Base-by-base conservation (phyloP, 1,140 invertebrate genomes). In the Cherax quadricarinatus region DNA sequence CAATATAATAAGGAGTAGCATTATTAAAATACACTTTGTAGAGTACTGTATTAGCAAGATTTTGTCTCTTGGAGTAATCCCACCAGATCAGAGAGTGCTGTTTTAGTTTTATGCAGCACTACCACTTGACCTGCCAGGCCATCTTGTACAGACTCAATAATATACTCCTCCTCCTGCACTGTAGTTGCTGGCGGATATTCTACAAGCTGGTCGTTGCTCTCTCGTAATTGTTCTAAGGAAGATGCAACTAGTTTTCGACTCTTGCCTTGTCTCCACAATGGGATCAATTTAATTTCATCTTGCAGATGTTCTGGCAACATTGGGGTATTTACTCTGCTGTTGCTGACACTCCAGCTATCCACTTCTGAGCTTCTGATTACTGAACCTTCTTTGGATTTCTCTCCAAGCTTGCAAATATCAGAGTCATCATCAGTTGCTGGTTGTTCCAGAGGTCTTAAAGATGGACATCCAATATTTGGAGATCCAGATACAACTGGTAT, bases 41-140 rank as follows among this genome's bases (percentile, higher is more conserved):
- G 30, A 41, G 2, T 41, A 41, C 30, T 16, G 41, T 24, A 60
- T 88, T 48, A 88, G 30, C 48, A 80, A 0, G 60, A 62, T 53
- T 91, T 53, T 48, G 88, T 86, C n/a, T 93, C 89, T 60, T 93
- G 93, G 14, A 93, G 86, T 24, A 87, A 86, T n/a, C 92, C 93
- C 6, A 93, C 88, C 9, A 93, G 86, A 79, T 93, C 93, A 70
- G 93, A 93, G 4, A 93, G 89, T 62, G 78, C 91, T 24, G 62
- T 70, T 48, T 86, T 93, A 30, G 90, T 92, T 60, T 92, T 93
- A 18, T 92, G 91, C 73, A 93, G 79, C 70, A 93, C 91, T 9
- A 93, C 93, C 7, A 93, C 93, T 83, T 93, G 93, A 12, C 93
- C 91, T 66, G 91, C 90, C 14, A 93, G 85, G 18, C 93, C 93